Base-by-base conservation (phyloP, 2,113 vertebrate genomes). In the Scomber scombrus region DNA sequence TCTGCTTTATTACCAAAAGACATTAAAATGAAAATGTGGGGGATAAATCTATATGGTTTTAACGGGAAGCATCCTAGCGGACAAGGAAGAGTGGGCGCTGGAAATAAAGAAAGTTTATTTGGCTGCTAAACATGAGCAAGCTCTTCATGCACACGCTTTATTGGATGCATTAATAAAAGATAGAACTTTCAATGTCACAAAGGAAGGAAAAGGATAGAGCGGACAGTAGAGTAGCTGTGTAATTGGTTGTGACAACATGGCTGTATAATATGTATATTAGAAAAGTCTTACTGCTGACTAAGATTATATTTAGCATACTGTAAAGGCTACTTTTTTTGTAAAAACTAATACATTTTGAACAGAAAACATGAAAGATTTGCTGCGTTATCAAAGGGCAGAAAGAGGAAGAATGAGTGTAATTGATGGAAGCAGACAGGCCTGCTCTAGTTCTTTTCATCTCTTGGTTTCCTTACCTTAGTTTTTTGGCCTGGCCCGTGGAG, bases 281-380 rank as follows among this genome's bases (percentile, higher is more conserved):
- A 67, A 58, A 40, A 46, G 16, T 54, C 26, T 23, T 23, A 29
- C 61, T 66, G 84, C 66, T 88, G 83, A 85, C 84, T 80, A 57
- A 69, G 72, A 55, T 26, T 78, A 52, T 76, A 73, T 84, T 88
- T 75, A 80, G 80, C 71, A 85, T 55, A 63, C 63, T 60, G 67
- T 63, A 47, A 76, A 19, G 79, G 49, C 50, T 69, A 69, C 62
- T 63, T 65, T 80, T 71, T 78, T 80, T 23, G 66, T 78, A 76
- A 73, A 78, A 91, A 83, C 67, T 60, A 82, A 89, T 69, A 47
- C 47, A 76, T 79, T 82, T 78, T 81, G 74, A 91, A 52, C 4
- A 51, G 54, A 71, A 77, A 31, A 43, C 64, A 85, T 85, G 55
- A 91, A 78, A 85, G 75, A 64, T 58, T 14, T 67, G 70, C 74